A percentile compares a stretch with the other conserved stretches of the same genome.
Evolutionary conservation across 2,888 invertebrate genomes (phyloP).

Genomic region (Drosophila leonis): DNA sequence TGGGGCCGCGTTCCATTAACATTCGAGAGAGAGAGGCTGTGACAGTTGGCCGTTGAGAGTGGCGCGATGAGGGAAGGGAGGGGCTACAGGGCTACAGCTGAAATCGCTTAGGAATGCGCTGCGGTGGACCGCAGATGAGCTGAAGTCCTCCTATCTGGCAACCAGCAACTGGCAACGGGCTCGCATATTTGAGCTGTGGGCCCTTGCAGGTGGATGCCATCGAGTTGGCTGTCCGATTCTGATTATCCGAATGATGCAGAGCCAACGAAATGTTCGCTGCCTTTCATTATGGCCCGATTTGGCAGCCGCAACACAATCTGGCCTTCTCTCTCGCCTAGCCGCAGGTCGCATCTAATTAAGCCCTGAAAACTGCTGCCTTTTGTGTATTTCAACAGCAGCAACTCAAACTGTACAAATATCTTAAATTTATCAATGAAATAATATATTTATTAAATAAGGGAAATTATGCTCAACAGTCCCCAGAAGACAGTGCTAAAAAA

Average conservation of each 20-base stretch:
- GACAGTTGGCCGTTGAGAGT: neutral
- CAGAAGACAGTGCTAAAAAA: neutral
- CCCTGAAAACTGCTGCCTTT: neutral
- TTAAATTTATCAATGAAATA: neutral
- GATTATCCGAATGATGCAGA: slow-evolving; percentile 10
- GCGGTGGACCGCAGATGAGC: slow-evolving; percentile 27
- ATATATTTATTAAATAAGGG: neutral
- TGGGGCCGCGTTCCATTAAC: slow-evolving; percentile 38
- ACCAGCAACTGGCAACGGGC: slow-evolving; percentile 22
- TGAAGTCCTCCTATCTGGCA: slow-evolving; percentile 11
- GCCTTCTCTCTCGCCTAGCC: slow-evolving; percentile 14
- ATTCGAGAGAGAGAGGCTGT: slow-evolving; percentile 28
- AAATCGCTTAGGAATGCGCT: slow-evolving; percentile 46
- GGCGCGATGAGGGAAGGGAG: neutral
- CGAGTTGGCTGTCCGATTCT: slow-evolving; percentile 7
- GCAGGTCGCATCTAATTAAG: neutral
- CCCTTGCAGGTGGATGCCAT: slow-evolving; percentile 39
- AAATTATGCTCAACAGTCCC: too few relatives aligned
- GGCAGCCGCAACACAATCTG: slow-evolving; percentile 13
- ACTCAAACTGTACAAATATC: neutral
- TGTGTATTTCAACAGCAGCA: neutral
- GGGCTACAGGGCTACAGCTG: slow-evolving; percentile 15
- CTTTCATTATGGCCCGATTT: slow-evolving; percentile 8
- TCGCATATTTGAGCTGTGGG: slow-evolving; percentile 53
- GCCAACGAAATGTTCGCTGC: neutral